Percentiles rank a stretch among this genome's conserved stretches.
phyloP scores from a whole-genome alignment of 2,888 invertebrate genomes.

The Maniola hyperantus region DNA sequence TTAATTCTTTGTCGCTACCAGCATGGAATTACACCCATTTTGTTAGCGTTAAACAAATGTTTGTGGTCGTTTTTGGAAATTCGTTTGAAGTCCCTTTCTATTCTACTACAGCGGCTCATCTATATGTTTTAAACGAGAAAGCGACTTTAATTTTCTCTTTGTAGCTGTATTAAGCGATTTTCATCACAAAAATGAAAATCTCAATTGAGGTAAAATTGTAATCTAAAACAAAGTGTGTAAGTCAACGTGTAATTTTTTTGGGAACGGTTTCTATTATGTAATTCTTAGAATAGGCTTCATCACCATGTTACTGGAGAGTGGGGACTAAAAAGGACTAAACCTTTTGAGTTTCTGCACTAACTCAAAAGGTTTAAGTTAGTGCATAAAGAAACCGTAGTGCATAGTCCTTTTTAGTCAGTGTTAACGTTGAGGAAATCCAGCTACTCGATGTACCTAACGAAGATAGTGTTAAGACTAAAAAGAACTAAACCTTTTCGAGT shows the following conservation, averaged over 20 bases:
- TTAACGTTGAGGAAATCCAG: too few species aligned
- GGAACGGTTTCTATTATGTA: neutral
- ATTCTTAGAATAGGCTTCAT: neutral
- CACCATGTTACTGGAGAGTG: too few species aligned
- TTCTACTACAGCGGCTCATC: neutral
- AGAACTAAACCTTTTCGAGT: too few species aligned
- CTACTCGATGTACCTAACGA: too few species aligned
- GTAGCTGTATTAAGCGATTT: neutral
- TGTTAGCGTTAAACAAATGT: conserved; percentile 31
- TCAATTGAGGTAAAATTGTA: neutral
- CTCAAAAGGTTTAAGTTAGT: too few species aligned
- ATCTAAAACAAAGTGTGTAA: neutral
- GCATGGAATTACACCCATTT: conserved; percentile 31
- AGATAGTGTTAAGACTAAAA: too few species aligned
- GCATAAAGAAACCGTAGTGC: too few species aligned
- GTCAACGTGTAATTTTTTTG: neutral
- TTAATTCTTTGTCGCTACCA: conserved; percentile 21
- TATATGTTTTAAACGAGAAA: conserved; percentile 1
- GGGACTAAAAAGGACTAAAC: too few species aligned
- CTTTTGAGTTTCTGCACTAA: too few species aligned
- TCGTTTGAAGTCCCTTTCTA: conserved; percentile 21
- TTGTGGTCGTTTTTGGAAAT: conserved; percentile 28
- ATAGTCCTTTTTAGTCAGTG: too few species aligned
- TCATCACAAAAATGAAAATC: neutral
- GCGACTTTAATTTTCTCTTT: neutral